Conservation (phyloP, 2,797 vertebrate genomes). For the Phoeniculus purpureus region DNA sequence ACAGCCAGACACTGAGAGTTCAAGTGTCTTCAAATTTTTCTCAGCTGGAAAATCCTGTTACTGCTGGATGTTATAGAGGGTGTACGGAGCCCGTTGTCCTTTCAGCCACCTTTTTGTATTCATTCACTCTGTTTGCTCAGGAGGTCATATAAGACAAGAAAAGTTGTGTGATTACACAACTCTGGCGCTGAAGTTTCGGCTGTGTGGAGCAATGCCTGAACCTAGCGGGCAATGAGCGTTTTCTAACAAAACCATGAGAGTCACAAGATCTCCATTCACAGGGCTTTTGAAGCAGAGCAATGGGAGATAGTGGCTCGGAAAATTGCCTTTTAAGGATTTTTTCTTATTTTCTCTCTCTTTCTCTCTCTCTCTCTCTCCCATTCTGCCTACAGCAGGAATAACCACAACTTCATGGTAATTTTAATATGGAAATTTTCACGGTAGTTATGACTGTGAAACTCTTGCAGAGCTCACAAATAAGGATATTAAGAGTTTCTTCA, state of each 20-base stretch:
- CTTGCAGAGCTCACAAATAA: constrained; percentile 45
- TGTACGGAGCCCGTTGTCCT: rapidly evolving
- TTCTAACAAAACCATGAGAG: not conserved
- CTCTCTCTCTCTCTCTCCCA: not conserved
- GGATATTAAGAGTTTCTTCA: constrained; percentile 50
- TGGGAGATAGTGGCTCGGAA: not conserved
- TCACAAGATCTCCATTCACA: not conserved
- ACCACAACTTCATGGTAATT: constrained; percentile 40
- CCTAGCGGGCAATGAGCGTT: not conserved
- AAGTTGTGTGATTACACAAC: not conserved
- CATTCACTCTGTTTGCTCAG: not conserved
- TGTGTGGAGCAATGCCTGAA: not conserved
- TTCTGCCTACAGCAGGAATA: constrained; percentile 17
- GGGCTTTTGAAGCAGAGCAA: not conserved
- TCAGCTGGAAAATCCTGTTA: not conserved
- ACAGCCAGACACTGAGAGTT: not conserved
- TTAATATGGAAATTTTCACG: constrained; percentile 29
- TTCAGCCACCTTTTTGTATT: not conserved
- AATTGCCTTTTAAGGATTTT: not conserved
- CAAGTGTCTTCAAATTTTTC: not conserved
- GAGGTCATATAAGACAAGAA: rapidly evolving
- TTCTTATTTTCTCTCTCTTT: not conserved
- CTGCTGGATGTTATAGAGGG: not conserved
- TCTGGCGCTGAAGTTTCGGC: not conserved
- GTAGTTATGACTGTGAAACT: constrained; percentile 31